Percentiles rank a stretch among this genome's conserved stretches.
phyloP scores from a whole-genome alignment of 2,888 invertebrate genomes.

The Phyllotreta striolata region DNA sequence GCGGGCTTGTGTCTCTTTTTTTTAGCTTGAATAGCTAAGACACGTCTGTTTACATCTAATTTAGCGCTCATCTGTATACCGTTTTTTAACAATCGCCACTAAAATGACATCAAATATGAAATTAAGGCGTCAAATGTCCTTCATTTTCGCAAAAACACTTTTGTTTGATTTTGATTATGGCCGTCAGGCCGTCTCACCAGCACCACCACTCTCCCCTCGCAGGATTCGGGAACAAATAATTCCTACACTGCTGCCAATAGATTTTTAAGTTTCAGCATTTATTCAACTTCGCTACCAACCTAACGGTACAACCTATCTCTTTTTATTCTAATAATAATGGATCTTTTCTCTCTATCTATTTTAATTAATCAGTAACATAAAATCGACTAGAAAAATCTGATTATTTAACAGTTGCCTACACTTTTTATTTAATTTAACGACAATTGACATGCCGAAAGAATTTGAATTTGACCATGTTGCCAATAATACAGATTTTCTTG shows the following conservation, averaged over 20 bases:
- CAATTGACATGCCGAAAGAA: too few species aligned
- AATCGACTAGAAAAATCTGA: not conserved
- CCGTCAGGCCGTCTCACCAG: conserved; percentile 71
- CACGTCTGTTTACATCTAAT: conserved; percentile 90
- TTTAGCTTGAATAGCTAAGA: conserved; percentile 91
- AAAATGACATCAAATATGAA: conserved; percentile 41
- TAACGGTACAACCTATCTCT: too few species aligned
- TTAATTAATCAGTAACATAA: too few species aligned
- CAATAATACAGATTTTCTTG: too few species aligned
- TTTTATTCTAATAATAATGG: too few species aligned
- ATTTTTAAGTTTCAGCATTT: not conserved
- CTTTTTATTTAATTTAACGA: too few species aligned
- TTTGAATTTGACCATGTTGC: too few species aligned
- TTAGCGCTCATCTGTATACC: conserved; percentile 78
- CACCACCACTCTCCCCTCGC: conserved; percentile 51
- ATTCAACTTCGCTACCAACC: too few species aligned
- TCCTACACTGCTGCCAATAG: conserved; percentile 12
- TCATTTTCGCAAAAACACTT: conserved; percentile 70
- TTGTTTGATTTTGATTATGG: conserved; percentile 79
- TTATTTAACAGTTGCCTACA: too few species aligned
- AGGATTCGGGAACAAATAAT: conserved; percentile 17
- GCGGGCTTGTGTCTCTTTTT: conserved; percentile 90
- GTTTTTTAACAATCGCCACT: conserved; percentile 53
- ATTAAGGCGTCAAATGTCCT: conserved; percentile 63
- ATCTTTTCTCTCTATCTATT: too few species aligned